Base-by-base conservation (phyloP, 2,888 invertebrate species). In the Lepidocyrtinus sp. region DNA sequence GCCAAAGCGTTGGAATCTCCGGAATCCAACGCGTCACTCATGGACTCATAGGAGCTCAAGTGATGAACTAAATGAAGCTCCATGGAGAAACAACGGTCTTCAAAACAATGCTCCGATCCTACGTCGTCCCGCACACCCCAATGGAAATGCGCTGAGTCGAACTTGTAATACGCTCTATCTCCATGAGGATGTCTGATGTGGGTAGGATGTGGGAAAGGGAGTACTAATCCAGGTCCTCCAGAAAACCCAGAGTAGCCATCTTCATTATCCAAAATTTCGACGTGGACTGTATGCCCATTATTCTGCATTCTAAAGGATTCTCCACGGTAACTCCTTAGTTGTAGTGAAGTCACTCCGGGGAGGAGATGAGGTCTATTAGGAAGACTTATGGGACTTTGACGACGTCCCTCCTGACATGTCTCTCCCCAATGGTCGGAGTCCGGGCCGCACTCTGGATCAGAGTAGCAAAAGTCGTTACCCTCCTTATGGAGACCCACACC, bases 81-180 rank as follows among this genome's bases (percentile, higher is more conserved):
- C 79, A 79, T 79, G 2, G 79, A 74, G 65, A 70, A 79, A 26
- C 79, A 79, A 12, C 65, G 68, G 21, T 62, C 36, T n/a, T 79
- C 78, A 50, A 79, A 79, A 24, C 78, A 79, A 63, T 79, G 78
- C 46, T 79, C 78, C 9, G 78, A 79, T 17, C 78, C 78, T 12
- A 63, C 17, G 1, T 69, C 45, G 19, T 79, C 78, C 3, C 25
- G 0, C 9, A 15, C 17, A 1, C 78, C 78, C 78, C 78, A 79
- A 25, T 79, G 78, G 46, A 79, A 79, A 36, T 79, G 78, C 3
- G 73, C 78, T 3, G 27, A 36, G 12, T 68, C 73, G 21, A 79
- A 79, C 64, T 36, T 73, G 64, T 79, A 79, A 27, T 17, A 50
- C n/a, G 26, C 25, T 0, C 62, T 45, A 2, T 73, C 62, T n/a